Base-by-base conservation (phyloP, 1,140 invertebrate genomes). In the Drosophila kohkoa region DNA sequence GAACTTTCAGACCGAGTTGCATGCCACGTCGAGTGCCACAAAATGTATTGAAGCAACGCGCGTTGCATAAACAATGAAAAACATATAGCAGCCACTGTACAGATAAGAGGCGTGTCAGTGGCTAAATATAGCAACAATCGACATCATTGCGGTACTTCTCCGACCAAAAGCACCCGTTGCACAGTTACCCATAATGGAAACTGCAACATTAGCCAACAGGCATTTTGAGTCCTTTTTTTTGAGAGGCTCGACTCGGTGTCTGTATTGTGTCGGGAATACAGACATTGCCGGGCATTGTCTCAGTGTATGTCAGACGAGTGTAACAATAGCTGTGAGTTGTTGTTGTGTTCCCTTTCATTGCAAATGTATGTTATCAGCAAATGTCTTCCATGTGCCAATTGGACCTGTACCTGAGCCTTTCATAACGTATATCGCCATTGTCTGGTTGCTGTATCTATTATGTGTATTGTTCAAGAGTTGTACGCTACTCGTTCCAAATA, bases 11-110 rank as follows among this genome's bases (percentile, higher is more conserved):
- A n/a, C 15, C 13, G 41, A 57, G 32, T 41, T 25, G 25, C 35
- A 77, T 49, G 45, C 58, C 52, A 63, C 66, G 48, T 49, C 15
- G 15, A 58, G 63, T 83, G 73, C 59, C 7, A 35, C 35, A 54
- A 49, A 74, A 81, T 83, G 80, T 75, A 83, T 83, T 81, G 81
- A 86, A 78, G 67, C 67, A 76, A 82, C 76, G 76, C 81, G 76
- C 81, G 66, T 82, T 72, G 80, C 81, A 79, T 83, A 83, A 79
- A 83, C 81, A 82, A 82, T 82, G 71, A 63, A 52, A 45, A 59
- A 62, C 45, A 51, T 48, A 54, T 62, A 57, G 41, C 52, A 54
- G 64, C 28, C 54, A 8, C 30, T 28, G 25, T 16, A 46, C 41
- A 66, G 71, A 69, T 78, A 87, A 66, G 59, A 41, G 78, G 70